Conservation (phyloP, 2,113 vertebrate genomes). For the Microcebus jonahi region DNA sequence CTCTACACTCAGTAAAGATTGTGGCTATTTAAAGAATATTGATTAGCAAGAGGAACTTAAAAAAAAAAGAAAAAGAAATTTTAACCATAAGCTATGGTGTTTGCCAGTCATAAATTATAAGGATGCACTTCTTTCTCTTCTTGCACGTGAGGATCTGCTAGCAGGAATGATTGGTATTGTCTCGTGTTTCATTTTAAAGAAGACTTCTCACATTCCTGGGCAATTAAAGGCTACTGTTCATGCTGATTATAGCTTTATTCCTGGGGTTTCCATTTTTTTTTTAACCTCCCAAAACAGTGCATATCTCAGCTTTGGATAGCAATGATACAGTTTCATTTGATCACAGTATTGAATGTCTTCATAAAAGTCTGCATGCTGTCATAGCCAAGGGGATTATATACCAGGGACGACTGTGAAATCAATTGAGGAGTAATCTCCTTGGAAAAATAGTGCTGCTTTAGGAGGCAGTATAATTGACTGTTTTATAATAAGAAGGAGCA, state of each 20-base stretch:
- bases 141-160: too few species aligned
- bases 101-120: neutral
- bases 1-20: neutral
- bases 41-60: neutral
- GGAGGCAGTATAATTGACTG: neutral
- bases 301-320: neutral
- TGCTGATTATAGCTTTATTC: constrained; percentile 39
- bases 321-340: neutral
- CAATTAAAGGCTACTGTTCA: neutral
- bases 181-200: constrained; percentile 25
- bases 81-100: neutral
- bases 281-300: neutral
- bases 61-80: neutral
- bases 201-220: neutral
- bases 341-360: neutral
- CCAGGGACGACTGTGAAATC: neutral
- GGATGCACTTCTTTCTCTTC: neutral
- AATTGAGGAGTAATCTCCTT: neutral
- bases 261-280: neutral
- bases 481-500: neutral
- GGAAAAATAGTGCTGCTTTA: neutral
- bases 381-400: neutral
- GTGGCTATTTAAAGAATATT: neutral
- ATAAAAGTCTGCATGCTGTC: neutral
- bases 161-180: fast-evolving